Evolutionary conservation across 2,888 invertebrate genomes (phyloP).

Genomic region (Andrena marginata): DNA sequence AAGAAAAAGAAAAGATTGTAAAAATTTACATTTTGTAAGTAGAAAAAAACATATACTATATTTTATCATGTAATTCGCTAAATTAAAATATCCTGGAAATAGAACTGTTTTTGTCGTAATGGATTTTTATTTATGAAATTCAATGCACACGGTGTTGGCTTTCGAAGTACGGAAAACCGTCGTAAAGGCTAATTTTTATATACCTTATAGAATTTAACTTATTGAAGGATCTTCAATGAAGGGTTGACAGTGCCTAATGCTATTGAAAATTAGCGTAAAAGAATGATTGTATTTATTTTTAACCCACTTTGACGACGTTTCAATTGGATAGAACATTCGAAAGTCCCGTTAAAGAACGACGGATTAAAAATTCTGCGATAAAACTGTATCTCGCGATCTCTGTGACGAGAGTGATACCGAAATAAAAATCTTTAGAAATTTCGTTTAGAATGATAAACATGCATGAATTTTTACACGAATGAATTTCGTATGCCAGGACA

Average conservation of each 20-base stretch:
- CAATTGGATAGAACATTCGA: slow-evolving; percentile 1
- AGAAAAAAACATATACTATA: slow-evolving; percentile 66
- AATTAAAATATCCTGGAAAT: slow-evolving; percentile 78
- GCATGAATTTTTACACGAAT: neutral
- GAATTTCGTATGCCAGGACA: neutral
- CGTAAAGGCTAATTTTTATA: slow-evolving; percentile 35
- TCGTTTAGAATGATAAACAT: neutral
- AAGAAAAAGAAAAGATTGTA: slow-evolving; percentile 53
- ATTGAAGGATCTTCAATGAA: slow-evolving; percentile 69
- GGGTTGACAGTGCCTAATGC: slow-evolving; percentile 79
- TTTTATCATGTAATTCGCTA: slow-evolving; percentile 80
- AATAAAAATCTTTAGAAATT: neutral
- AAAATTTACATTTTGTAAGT: slow-evolving; percentile 66
- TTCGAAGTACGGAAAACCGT: slow-evolving; percentile 29
- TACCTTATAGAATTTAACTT: slow-evolving; percentile 48
- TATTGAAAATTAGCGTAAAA: slow-evolving; percentile 63
- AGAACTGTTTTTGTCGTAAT: slow-evolving; percentile 72
- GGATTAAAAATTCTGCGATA: neutral
- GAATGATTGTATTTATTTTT: slow-evolving; percentile 65
- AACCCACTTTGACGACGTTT: slow-evolving; percentile 53
- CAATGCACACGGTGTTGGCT: slow-evolving; percentile 33
- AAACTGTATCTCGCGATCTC: slow-evolving; percentile 2
- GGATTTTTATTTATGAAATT: slow-evolving; percentile 69
- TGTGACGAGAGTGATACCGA: neutral
- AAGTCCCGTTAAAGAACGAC: neutral